Conservation (phyloP, 2,888 invertebrate species). For the Psococerastis gibbosa region DNA sequence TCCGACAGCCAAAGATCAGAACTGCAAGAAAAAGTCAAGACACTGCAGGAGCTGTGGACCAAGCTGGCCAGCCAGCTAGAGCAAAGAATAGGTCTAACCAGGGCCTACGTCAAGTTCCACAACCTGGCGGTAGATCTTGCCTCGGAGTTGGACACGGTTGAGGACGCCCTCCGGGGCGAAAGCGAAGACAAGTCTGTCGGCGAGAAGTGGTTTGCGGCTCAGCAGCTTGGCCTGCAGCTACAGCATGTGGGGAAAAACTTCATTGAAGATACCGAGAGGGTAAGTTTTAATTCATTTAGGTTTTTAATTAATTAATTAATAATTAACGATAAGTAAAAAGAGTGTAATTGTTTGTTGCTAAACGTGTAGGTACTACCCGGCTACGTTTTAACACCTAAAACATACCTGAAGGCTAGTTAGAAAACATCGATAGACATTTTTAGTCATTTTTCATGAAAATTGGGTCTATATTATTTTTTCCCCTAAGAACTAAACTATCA, state of each 20-base stretch:
- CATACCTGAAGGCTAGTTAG: too few species aligned
- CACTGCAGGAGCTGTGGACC: slow-evolving; percentile 41
- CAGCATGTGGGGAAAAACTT: slow-evolving; percentile 47
- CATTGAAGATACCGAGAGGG: slow-evolving; percentile 37
- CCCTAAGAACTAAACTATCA: too few species aligned
- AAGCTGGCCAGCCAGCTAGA: slow-evolving; percentile 38
- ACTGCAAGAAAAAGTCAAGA: slow-evolving; percentile 40
- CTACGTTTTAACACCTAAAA: too few species aligned
- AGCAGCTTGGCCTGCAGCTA: slow-evolving; percentile 42
- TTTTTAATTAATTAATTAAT: slow-evolving; percentile 11
- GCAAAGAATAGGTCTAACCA: slow-evolving; percentile 42
- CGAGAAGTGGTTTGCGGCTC: slow-evolving; percentile 43
- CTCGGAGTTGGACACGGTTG: slow-evolving; percentile 43
- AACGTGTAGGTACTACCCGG: too few species aligned
- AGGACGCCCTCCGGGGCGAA: slow-evolving; percentile 34
- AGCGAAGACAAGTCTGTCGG: slow-evolving; percentile 28
- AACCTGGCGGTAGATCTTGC: slow-evolving; percentile 44
- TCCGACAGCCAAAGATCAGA: slow-evolving; percentile 43
- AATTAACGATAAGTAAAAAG: too few species aligned
- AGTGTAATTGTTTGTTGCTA: too few species aligned
- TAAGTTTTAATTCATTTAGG: too few species aligned
- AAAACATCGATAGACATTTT: slow-evolving; percentile 12
- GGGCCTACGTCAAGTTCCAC: slow-evolving; percentile 52
- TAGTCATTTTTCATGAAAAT: slow-evolving; percentile 20
- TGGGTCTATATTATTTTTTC: too few species aligned